phyloP scores from a whole-genome alignment of 2,113 vertebrate genomes.

The Dipodomys ordii region DNA sequence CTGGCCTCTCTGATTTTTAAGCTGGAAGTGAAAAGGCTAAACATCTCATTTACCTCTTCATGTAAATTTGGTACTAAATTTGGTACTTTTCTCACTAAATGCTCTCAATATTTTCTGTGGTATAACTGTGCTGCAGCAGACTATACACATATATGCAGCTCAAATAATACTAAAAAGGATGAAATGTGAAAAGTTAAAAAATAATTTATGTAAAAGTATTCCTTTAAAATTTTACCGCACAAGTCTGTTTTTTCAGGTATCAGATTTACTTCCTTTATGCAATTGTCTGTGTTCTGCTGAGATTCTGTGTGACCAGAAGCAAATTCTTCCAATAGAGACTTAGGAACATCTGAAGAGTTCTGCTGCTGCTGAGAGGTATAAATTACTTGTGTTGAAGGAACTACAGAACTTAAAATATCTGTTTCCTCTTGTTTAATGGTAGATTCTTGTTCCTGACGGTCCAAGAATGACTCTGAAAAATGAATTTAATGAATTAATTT shows the following conservation, averaged over 20 bases:
- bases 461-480: slow-evolving; percentile 83
- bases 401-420: not conserved
- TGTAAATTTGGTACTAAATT: not conserved
- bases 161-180: slow-evolving; percentile 22
- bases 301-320: slow-evolving; percentile 72
- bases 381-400: slow-evolving; percentile 24
- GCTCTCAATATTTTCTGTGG: not conserved
- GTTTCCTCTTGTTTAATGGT: slow-evolving; percentile 12
- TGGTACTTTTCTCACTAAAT: not conserved
- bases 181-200: not conserved
- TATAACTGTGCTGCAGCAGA: not conserved
- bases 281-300: slow-evolving; percentile 84
- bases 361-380: slow-evolving; percentile 42
- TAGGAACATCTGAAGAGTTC: not conserved
- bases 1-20: too few species aligned
- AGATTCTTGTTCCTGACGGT: slow-evolving; percentile 44
- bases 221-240: slow-evolving; percentile 82
- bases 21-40: not conserved
- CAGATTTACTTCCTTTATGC: slow-evolving; percentile 82
- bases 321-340: slow-evolving; percentile 15
- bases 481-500: slow-evolving; percentile 16
- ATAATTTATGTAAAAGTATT: not conserved
- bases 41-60: not conserved
- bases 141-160: slow-evolving; percentile 1
- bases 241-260: slow-evolving; percentile 76